phyloP scores from a whole-genome alignment of 2,888 invertebrate genomes.

The Mythimna pallens region DNA sequence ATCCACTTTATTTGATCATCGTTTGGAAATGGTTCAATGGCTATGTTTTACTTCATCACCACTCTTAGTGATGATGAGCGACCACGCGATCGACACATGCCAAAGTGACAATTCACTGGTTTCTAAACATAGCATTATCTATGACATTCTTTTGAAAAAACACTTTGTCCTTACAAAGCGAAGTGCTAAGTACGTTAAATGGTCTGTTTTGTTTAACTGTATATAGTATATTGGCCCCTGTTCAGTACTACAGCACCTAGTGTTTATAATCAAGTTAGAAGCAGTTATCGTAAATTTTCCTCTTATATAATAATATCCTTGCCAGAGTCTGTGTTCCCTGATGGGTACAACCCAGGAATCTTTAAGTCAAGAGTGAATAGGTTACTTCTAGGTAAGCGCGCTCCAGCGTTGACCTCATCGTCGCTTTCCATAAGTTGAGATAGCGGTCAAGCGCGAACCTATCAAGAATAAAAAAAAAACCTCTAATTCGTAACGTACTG shows the following conservation, averaged over 20 bases:
- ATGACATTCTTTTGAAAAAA: slow-evolving; percentile 7
- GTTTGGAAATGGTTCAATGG: background rate
- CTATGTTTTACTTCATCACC: background rate
- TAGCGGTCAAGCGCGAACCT: too few relatives aligned
- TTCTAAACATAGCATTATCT: slow-evolving; percentile 32
- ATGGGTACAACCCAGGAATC: too few relatives aligned
- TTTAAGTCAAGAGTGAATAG: too few relatives aligned
- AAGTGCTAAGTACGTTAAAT: slow-evolving; percentile 46
- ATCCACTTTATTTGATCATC: background rate
- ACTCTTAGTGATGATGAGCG: background rate
- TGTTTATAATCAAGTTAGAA: slow-evolving; percentile 5
- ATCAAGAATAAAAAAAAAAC: too few relatives aligned
- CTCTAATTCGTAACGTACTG: slow-evolving; percentile 8
- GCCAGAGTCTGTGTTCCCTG: too few relatives aligned
- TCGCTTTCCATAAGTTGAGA: too few relatives aligned
- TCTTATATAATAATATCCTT: slow-evolving; percentile 27
- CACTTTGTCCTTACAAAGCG: slow-evolving; percentile 4
- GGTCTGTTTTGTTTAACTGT: slow-evolving; percentile 39
- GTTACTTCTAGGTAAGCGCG: too few relatives aligned
- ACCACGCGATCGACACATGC: slow-evolving; percentile 6
- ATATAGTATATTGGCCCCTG: slow-evolving; percentile 36
- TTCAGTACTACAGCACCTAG: slow-evolving; percentile 8
- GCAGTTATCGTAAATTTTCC: slow-evolving; percentile 23
- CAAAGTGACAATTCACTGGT: slow-evolving; percentile 18
- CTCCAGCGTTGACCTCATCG: too few relatives aligned